Conservation (phyloP, 1,140 invertebrate species). For the Lepidostoma basale region DNA sequence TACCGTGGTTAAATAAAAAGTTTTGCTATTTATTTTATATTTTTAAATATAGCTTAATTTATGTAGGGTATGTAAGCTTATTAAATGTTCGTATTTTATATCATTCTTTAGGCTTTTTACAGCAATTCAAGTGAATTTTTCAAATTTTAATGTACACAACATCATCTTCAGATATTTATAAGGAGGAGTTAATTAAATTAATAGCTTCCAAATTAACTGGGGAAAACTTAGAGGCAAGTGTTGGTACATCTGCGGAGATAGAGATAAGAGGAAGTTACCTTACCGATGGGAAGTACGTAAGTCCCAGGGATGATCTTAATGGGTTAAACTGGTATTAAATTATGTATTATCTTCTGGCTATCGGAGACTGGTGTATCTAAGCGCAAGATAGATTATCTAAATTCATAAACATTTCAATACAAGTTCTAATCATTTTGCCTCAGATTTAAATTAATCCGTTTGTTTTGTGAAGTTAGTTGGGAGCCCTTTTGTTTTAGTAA, state of each 20-base stretch:
- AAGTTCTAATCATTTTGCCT: not conserved
- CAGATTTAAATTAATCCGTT: not conserved
- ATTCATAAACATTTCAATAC: not conserved
- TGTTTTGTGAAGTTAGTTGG: not conserved
- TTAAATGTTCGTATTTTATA: too few species aligned
- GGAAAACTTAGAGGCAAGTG: constrained; percentile 30
- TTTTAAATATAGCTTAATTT: too few species aligned
- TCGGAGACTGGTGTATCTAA: constrained; percentile 16
- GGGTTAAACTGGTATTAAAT: constrained; percentile 36
- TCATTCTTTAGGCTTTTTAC: too few species aligned
- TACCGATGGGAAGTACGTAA: constrained; percentile 25
- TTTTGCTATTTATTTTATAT: too few species aligned
- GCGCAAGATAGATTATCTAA: not conserved
- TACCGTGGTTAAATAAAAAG: too few species aligned
- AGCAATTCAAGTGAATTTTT: too few species aligned
- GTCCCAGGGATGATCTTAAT: constrained; percentile 18
- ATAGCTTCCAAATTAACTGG: constrained; percentile 31
- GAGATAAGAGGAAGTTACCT: constrained; percentile 29
- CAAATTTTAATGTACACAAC: too few species aligned
- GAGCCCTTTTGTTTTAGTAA: not conserved
- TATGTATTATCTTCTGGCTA: constrained; percentile 31
- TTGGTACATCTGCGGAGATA: constrained; percentile 26
- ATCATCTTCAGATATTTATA: constrained; percentile 23
- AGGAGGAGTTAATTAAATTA: constrained; percentile 33
- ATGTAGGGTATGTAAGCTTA: too few species aligned